Base-by-base conservation (phyloP, 2,888 invertebrate species). In the Lithophane semibrunnea region DNA sequence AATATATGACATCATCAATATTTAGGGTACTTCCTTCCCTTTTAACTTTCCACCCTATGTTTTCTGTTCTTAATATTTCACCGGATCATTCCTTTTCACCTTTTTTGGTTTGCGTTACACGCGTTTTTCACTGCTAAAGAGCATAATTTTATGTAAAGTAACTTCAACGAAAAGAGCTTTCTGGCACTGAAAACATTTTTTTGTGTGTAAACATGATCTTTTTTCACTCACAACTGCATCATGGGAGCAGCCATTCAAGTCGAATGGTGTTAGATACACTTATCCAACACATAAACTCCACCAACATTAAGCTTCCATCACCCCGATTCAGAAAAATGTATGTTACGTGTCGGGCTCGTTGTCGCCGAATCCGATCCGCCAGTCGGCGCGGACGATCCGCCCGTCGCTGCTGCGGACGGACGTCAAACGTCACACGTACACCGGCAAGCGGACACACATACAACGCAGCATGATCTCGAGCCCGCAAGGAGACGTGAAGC, bases 401-500 rank as follows among this genome's bases (percentile, higher is more conserved):
- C 90, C 95, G 79, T 92, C 97, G 2, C 88, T 96, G 16, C 91
- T 94, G 80, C 95, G 97, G 58, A 95, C 96, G 8, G 97, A 97
- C 86, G 96, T 97, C 64, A 96, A 95, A 86, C 91, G 96, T 18
- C 95, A 96, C 86, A 95, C 96, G 13, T 95, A 93, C 87, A 97
- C 97, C 24, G 97, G 97, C 89, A 97, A 97, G 91, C 96, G 98
- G 73, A 98, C 98, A 86, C 58, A 74, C 18, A 97, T 99, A 75
- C 97, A 98, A 78, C 98, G 98, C 13, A 98, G 98, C 93, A 99
- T 99, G 99, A 99, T 99, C 91, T 99, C 99, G 68, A 98, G 98
- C 80, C 99, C 99, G 0, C 99, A 99, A 93, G 99, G 99, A 60
- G 99, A 99, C 93, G 97, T 99, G 37, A 99, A 99, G 91, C 99